Percentiles rank a stretch among this genome's conserved stretches.
These are phyloP conservation scores for Coenobita brevimanus DNA, from an alignment of 1,140 invertebrate genomes.

Conservation along the genomic window DNA sequence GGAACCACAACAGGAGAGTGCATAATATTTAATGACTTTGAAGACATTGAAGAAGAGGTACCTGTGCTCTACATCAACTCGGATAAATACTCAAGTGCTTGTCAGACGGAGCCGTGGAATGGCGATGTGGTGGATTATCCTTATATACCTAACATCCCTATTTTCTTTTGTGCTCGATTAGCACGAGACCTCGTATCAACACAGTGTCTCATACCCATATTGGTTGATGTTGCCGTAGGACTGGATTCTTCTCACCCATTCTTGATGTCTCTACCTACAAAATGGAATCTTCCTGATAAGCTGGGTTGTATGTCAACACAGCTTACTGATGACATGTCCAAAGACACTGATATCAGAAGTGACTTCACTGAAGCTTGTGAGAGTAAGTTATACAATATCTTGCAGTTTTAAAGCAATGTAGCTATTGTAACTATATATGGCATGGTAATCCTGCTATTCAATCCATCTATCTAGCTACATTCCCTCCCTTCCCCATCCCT, in stretches of 20 bases:
- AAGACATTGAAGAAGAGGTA: slow-evolving; percentile 31
- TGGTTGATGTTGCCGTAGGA: slow-evolving; percentile 31
- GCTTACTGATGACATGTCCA: too few relatives aligned
- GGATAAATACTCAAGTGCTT: slow-evolving; percentile 12
- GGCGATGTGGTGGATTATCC: neutral
- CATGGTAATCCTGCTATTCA: too few relatives aligned
- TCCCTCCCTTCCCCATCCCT: too few relatives aligned
- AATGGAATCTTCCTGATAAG: neutral
- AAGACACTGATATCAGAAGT: too few relatives aligned
- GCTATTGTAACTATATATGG: too few relatives aligned
- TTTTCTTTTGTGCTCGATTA: slow-evolving; percentile 31
- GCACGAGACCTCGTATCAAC: slow-evolving; percentile 8
- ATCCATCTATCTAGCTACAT: too few relatives aligned
- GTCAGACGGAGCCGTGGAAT: slow-evolving; percentile 22
- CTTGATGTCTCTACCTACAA: neutral
- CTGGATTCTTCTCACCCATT: neutral
- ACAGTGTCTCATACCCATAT: slow-evolving; percentile 34
- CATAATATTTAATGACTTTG: neutral
- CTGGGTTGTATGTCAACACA: neutral
- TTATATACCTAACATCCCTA: slow-evolving; percentile 31
- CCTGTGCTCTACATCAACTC: slow-evolving; percentile 15
- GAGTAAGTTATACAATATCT: too few relatives aligned
- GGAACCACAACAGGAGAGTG: neutral
- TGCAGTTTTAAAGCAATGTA: too few relatives aligned
- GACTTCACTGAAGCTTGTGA: too few relatives aligned